Evolutionary conservation across 2,797 vertebrate species (phyloP), one percentile per base, ranked within the genome.

Genomic region (Sebastolobus altivelis): DNA sequence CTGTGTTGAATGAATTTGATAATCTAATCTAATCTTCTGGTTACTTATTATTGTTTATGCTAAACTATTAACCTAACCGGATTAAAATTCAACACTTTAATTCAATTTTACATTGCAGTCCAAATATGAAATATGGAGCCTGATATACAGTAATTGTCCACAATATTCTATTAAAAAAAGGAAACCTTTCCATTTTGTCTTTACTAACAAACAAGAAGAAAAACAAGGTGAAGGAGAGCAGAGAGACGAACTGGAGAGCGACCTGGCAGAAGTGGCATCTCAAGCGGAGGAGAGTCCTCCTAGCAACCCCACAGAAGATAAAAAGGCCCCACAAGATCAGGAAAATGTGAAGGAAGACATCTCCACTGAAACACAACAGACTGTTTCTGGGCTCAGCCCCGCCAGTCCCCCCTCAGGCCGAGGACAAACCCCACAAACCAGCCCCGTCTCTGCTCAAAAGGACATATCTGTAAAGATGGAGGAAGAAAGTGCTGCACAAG

Each of bases 401-500:
- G 3, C 49, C 22, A 81, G 58, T 49, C 35, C 82, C 29, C 46
- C 22, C 35, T 8, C 81, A 37, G 82, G 49, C 49, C 65, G 61
- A 56, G 87, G 77, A 60, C 78, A 72, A 65, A 75, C 77, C 0
- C 60, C 80, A 4, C 93, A 93, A 84, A 73, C 69, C 16, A 8
- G 37, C 16, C 27, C 82, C 1, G 33, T 29, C 29, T 49, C 80
- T 13, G 65, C 83, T 54, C 87, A 82, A 9, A 93, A 93, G 82
- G 93, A 89, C 43, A 37, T 58, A 0, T 8, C 37, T 16, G 25
- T 84, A 5, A 92, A 91, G 67, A 88, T 77, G 11, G 92, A 93
- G n/a, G 90, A 88, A 9, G 88, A 86, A 52, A 69, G 62, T 3
- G 43, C 61, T 11, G 65, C 61, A 8, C 86, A 88, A 40, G 88